Conservation (phyloP, 2,113 vertebrate species). For the Otolemur garnettii region DNA sequence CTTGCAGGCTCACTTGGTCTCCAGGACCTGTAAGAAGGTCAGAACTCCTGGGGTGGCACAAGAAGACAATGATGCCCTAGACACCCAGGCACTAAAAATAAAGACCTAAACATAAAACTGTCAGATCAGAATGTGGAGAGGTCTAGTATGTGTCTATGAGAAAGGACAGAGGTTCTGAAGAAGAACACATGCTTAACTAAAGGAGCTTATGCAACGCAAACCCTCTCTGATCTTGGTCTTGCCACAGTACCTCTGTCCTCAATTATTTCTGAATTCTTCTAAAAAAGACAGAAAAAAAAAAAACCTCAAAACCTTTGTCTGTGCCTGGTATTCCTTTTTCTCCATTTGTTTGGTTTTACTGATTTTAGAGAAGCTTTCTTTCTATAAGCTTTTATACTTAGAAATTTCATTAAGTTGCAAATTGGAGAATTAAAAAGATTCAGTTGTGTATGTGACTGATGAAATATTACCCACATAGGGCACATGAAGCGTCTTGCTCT, state of each 20-base stretch:
- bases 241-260: background rate
- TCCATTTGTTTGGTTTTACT: background rate
- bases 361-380: conserved; percentile 33
- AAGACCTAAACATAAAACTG: background rate
- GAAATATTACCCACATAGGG: background rate
- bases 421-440: background rate
- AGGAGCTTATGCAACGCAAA: background rate
- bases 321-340: background rate
- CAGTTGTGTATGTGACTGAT: background rate
- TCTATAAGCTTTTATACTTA: background rate
- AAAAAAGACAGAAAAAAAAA: background rate
- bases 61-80: background rate
- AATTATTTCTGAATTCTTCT: background rate
- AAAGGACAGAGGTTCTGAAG: background rate
- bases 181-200: background rate
- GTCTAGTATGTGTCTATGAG: background rate
- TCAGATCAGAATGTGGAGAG: conserved; percentile 6
- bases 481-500: background rate
- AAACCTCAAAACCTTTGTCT: background rate
- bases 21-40: background rate
- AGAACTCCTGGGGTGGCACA: background rate
- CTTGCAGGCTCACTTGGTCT: background rate
- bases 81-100: background rate
- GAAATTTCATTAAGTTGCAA: conserved; percentile 11
- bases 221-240: background rate